phyloP scores from a whole-genome alignment of 2,888 invertebrate genomes.

The Leucophenga montana region DNA sequence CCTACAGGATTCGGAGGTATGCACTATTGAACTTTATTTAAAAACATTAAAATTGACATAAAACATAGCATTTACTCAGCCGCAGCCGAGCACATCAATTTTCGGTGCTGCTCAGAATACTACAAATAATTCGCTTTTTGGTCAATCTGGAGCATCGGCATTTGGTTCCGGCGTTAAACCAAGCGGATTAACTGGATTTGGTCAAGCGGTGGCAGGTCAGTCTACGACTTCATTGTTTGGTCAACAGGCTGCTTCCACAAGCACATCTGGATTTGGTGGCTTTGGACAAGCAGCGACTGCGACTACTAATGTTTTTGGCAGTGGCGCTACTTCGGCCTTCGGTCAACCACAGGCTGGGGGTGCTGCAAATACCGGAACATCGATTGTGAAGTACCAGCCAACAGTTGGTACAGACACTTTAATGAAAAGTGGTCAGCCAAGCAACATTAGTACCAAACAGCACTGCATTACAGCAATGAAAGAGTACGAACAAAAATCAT shows the following conservation, averaged over 20 bases:
- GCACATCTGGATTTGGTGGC: constrained; percentile 74
- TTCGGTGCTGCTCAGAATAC: constrained; percentile 76
- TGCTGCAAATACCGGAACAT: constrained; percentile 77
- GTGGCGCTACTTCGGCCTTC: constrained; percentile 68
- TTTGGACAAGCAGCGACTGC: constrained; percentile 78
- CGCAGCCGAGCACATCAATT: constrained; percentile 76
- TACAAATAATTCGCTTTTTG: constrained; percentile 77
- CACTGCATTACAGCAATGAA: constrained; percentile 99
- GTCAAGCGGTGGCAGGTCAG: constrained; percentile 66
- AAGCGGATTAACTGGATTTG: constrained; percentile 66
- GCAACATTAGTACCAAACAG: constrained; percentile 92
- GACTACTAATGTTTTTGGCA: constrained; percentile 74
- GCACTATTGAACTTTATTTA: background rate
- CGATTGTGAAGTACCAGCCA: constrained; percentile 86
- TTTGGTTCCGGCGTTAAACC: constrained; percentile 77
- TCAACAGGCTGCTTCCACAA: constrained; percentile 71
- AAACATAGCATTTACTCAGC: constrained; percentile 64
- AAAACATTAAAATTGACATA: background rate
- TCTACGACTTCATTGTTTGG: constrained; percentile 76
- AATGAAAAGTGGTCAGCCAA: constrained; percentile 88
- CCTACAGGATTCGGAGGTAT: constrained; percentile 69
- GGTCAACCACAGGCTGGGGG: constrained; percentile 60
- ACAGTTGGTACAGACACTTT: constrained; percentile 92
- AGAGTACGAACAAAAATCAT: constrained; percentile 94
- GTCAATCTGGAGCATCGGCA: constrained; percentile 76